Evolutionary conservation across 2,113 vertebrate species (phyloP), one percentile per base, ranked within the genome.

Genomic region (Datnioides undecimradiatus): DNA sequence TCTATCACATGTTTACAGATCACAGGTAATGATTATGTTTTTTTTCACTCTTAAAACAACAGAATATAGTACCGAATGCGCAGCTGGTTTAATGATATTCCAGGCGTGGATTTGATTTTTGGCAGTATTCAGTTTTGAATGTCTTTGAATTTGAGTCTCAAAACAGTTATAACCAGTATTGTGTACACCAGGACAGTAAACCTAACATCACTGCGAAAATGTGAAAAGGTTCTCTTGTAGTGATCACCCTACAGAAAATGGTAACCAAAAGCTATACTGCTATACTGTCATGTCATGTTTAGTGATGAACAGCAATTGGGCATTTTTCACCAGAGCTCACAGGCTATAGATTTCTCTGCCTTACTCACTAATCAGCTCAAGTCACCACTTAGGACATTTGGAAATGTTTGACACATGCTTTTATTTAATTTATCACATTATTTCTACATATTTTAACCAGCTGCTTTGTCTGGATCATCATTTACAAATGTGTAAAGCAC

Each of bases 1-100:
- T 54, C 7, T 52, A 4, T 16, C 25, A 8, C 58, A 67, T 31
- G 48, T 38, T 76, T 23, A 27, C n/a, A n/a, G 70, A 27, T 82
- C 8, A n/a, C 49, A 45, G 3, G 57, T n/a, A 12, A 60, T 34
- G 57, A 23, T 14, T 34, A 23, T 38, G 29, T 62, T 63, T 62
- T 2, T 52, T 31, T 31, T n/a, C 19, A n/a, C 23, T 40, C 71
- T 21, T 23, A 38, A 36, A 36, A 23, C 29, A 10, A 52, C 48
- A 27, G 8, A 36, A 19, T 25, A 1, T 10, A 19, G 3, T 3
- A 11, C n/a, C 19, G 21, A 49, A 59, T 60, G 9, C 10, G 5
- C 10, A 72, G 29, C 36, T 36, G 2, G 11, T 23, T 48, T 48
- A 25, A 72, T 38, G 1, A n/a, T 6, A 14, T 2, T n/a, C 43